Evolutionary conservation across 2,888 invertebrate genomes (phyloP).

Genomic region (Acrobasis suavella): DNA sequence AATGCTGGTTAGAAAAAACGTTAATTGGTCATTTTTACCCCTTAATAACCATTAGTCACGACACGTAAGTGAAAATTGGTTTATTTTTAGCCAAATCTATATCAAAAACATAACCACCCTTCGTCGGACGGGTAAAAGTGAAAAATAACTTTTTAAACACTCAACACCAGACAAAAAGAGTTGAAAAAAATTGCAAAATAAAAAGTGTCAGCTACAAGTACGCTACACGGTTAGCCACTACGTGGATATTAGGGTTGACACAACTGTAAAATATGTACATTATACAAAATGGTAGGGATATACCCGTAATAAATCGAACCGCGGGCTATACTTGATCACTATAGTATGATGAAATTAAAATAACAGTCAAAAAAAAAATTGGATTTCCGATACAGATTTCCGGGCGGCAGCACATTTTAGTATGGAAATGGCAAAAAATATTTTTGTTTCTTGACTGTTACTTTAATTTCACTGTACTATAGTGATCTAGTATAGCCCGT

Average conservation of each 20-base stretch:
- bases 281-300: too few species aligned
- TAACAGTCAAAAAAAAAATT: too few species aligned
- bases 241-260: constrained; percentile 1
- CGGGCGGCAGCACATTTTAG: too few species aligned
- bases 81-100: background rate
- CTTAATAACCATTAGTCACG: constrained; percentile 4
- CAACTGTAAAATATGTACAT: background rate
- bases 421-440: too few species aligned
- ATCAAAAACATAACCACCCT: too few species aligned
- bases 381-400: too few species aligned
- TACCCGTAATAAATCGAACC: too few species aligned
- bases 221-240: constrained; percentile 19
- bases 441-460: too few species aligned
- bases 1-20: constrained; percentile 6
- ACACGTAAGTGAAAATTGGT: background rate
- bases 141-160: background rate
- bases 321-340: too few species aligned
- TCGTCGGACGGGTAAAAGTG: background rate
- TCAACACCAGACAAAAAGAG: constrained; percentile 3
- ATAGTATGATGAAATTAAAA: too few species aligned
- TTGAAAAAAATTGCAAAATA: constrained; percentile 10
- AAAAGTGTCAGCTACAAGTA: constrained; percentile 10
- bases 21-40: background rate
- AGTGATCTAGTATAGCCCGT: too few species aligned
- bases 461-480: too few species aligned